A percentile compares a stretch with the other conserved stretches of the same genome.
Conservation (phyloP, 2,113 vertebrate genomes). For the Rhinichthys klamathensis region DNA sequence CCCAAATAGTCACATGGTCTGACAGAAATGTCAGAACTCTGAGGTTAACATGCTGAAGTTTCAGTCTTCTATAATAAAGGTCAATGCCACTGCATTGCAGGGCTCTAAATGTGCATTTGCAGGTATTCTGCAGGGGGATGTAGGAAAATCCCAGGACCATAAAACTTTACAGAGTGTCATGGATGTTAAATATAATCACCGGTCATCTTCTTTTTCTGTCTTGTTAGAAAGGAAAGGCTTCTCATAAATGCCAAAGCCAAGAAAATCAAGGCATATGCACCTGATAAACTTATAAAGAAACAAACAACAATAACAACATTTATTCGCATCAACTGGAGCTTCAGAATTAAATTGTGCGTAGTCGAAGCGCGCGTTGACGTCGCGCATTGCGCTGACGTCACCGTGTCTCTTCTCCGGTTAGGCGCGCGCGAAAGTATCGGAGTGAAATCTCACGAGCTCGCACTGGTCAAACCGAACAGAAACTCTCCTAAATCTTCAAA, state of each 20-base stretch:
- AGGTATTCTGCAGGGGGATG: neutral
- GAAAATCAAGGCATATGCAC: neutral
- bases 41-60: neutral
- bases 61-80: neutral
- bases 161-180: neutral
- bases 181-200: neutral
- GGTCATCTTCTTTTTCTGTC: too few species aligned
- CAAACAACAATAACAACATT: neutral
- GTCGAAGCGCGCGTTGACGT: neutral
- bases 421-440: constrained; percentile 49
- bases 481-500: constrained; percentile 39
- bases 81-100: neutral
- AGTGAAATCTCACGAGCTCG: constrained; percentile 5
- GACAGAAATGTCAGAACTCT: neutral
- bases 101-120: neutral
- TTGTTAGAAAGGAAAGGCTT: neutral
- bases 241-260: neutral
- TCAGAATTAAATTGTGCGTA: neutral
- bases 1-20: neutral
- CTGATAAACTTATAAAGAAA: neutral
- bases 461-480: neutral
- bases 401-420: constrained; percentile 8
- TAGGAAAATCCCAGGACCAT: too few species aligned
- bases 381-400: constrained; percentile 50
- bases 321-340: neutral